A percentile compares a stretch with the other conserved stretches of the same genome.
Conservation (phyloP, 2,888 invertebrate species). For the Melikaiella ostensackeni region DNA sequence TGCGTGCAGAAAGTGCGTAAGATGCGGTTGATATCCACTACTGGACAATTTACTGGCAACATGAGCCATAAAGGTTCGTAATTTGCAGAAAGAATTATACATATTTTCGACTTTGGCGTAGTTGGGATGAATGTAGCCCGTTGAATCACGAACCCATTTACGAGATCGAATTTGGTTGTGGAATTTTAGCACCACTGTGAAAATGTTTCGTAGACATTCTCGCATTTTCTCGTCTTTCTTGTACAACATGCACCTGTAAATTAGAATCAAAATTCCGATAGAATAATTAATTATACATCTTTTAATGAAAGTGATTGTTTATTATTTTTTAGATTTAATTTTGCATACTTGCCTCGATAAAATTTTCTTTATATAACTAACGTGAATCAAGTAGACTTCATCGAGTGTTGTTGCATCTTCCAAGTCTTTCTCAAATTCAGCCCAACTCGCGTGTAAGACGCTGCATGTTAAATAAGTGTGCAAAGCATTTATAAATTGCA, state of each 20-base stretch:
- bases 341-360: constrained; percentile 81
- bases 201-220: constrained; percentile 85
- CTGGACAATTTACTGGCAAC: constrained; percentile 82
- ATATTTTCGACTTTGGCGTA: constrained; percentile 80
- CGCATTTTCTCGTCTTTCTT: constrained; percentile 84
- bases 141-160: constrained; percentile 80
- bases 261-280: constrained; percentile 6
- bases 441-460: constrained; percentile 87
- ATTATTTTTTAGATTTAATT: too few species aligned
- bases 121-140: constrained; percentile 80
- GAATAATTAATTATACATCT: neutral
- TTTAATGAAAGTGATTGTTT: neutral
- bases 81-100: constrained; percentile 81
- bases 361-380: constrained; percentile 86
- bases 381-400: constrained; percentile 85
- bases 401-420: constrained; percentile 84
- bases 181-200: constrained; percentile 85
- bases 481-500: constrained; percentile 86
- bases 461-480: constrained; percentile 89
- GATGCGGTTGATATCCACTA: constrained; percentile 84
- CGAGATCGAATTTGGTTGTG: constrained; percentile 81
- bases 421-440: constrained; percentile 84
- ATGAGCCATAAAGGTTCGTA: constrained; percentile 82
- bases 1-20: constrained; percentile 83
- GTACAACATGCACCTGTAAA: constrained; percentile 83